Percentiles rank a stretch among this genome's conserved stretches.
Evolutionary conservation across 2,888 invertebrate genomes (phyloP).

Genomic region (Leptogaster cylindrica): DNA sequence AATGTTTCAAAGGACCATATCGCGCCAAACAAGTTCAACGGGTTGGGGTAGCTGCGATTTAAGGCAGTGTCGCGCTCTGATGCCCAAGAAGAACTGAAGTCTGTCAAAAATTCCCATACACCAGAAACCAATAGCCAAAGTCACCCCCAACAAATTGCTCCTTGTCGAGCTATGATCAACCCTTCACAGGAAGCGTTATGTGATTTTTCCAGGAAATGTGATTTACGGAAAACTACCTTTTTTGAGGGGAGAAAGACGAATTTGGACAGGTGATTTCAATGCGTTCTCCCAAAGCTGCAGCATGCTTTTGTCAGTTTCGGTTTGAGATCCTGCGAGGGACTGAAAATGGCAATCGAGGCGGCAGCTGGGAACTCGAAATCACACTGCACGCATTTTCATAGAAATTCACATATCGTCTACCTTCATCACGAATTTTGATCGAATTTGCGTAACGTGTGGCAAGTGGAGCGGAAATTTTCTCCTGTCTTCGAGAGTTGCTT

Average conservation of each 20-base stretch:
- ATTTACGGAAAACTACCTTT: slow-evolving; percentile 35
- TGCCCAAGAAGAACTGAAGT: slow-evolving; percentile 22
- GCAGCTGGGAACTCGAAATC: background rate
- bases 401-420: slow-evolving; percentile 19
- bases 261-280: slow-evolving; percentile 30
- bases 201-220: slow-evolving; percentile 39
- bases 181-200: slow-evolving; percentile 12
- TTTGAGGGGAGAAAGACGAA: slow-evolving; percentile 13
- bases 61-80: slow-evolving; percentile 16
- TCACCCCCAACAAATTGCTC: slow-evolving; percentile 21
- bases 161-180: background rate
- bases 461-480: slow-evolving; percentile 45
- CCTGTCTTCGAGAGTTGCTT: slow-evolving; percentile 2
- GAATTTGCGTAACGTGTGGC: slow-evolving; percentile 45
- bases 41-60: background rate
- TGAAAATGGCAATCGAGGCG: background rate
- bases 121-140: slow-evolving; percentile 12
- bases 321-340: background rate
- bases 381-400: background rate
- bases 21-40: background rate
- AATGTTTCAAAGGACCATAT: slow-evolving; percentile 2
- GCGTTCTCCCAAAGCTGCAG: background rate
- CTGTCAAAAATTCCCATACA: slow-evolving; percentile 32
- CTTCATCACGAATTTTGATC: slow-evolving; percentile 38
- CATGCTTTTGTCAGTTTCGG: background rate